Evolutionary conservation across 2,797 vertebrate genomes (phyloP).

Genomic region (Odontamblyopus lacepedii): DNA sequence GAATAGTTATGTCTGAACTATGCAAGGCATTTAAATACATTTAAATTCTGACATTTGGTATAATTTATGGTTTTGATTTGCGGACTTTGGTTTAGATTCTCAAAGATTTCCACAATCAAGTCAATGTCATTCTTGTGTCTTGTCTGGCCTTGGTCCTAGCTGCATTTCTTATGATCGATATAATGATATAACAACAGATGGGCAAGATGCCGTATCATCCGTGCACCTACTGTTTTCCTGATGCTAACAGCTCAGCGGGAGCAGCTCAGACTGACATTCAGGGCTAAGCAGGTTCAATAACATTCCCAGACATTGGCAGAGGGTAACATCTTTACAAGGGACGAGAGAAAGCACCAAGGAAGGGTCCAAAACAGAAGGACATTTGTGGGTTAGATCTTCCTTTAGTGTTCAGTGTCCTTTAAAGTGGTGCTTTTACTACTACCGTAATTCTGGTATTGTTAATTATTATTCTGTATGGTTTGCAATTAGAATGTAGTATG

Average conservation of each 20-base stretch:
- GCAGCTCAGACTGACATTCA: conserved; percentile 17
- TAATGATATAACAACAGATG: conserved; percentile 41
- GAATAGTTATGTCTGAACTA: neutral
- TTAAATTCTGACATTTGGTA: neutral
- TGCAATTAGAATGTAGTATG: neutral
- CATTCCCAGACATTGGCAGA: conserved; percentile 8
- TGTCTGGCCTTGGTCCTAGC: conserved; percentile 31
- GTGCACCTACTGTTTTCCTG: conserved; percentile 37
- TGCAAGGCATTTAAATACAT: neutral
- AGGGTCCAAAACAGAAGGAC: conserved; percentile 13
- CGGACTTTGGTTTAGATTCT: conserved; percentile 15
- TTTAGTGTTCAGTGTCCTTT: neutral
- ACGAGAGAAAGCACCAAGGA: neutral
- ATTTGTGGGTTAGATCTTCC: neutral
- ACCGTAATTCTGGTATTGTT: too few relatives aligned
- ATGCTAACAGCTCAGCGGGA: conserved; percentile 36
- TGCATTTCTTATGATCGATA: conserved; percentile 53
- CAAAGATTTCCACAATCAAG: neutral
- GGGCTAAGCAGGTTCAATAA: conserved; percentile 10
- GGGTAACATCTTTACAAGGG: conserved; percentile 16
- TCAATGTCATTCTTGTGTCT: conserved; percentile 31
- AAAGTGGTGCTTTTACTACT: neutral
- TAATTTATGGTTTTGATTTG: neutral
- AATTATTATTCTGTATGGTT: neutral
- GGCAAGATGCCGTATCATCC: conserved; percentile 40